A percentile compares a stretch with the other conserved stretches of the same genome.
Conservation (phyloP, 2,888 invertebrate species). For the Myopa tessellatipennis region DNA sequence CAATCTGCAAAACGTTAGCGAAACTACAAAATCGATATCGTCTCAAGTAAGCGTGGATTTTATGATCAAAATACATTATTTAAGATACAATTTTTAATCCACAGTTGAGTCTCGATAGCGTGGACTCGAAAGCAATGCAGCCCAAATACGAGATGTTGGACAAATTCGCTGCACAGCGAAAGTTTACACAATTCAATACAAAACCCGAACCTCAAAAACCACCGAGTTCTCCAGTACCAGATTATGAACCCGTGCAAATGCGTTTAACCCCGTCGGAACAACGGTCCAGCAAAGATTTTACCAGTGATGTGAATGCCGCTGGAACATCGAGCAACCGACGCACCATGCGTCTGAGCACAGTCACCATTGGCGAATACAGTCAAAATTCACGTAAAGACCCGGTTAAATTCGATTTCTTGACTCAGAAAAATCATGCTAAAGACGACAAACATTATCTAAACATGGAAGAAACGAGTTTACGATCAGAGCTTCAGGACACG, state of each 20-base stretch:
- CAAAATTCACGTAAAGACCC: slow-evolving; percentile 74
- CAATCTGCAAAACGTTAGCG: slow-evolving; percentile 38
- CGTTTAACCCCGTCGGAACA: slow-evolving; percentile 30
- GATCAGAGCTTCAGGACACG: slow-evolving; percentile 80
- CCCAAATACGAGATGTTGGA: slow-evolving; percentile 22
- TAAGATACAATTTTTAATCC: neutral
- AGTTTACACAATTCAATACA: neutral
- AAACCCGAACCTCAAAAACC: slow-evolving; percentile 47
- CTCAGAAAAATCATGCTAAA: slow-evolving; percentile 42
- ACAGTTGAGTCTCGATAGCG: neutral
- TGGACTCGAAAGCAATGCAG: neutral
- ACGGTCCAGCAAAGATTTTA: slow-evolving; percentile 65
- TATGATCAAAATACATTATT: neutral
- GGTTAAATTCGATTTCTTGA: slow-evolving; percentile 78
- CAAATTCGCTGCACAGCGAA: slow-evolving; percentile 43
- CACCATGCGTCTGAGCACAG: slow-evolving; percentile 73
- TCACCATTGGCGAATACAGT: slow-evolving; percentile 77
- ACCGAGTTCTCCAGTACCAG: slow-evolving; percentile 59
- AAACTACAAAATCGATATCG: slow-evolving; percentile 43
- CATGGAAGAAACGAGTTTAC: slow-evolving; percentile 71
- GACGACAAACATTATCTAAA: neutral
- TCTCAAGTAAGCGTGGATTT: slow-evolving; percentile 59
- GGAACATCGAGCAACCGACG: slow-evolving; percentile 69
- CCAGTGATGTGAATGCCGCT: slow-evolving; percentile 51
- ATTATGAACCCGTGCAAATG: slow-evolving; percentile 56